These are phyloP conservation scores for Drosophila serrata DNA, from an alignment of 1,140 invertebrate species.

Conservation along the genomic window DNA sequence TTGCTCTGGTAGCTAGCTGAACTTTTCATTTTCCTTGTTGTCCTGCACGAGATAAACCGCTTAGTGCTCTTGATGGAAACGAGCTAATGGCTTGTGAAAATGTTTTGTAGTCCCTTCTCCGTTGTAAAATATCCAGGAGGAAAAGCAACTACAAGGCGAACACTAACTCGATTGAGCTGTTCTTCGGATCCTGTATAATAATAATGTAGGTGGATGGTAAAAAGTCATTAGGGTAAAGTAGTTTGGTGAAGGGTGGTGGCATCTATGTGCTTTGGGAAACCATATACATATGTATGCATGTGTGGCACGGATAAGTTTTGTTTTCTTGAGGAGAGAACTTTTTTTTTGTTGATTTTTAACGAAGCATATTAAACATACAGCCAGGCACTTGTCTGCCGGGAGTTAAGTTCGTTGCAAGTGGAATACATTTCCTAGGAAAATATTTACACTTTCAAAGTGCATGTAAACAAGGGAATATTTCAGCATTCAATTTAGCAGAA, in stretches of 20 bases:
- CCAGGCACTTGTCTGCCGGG: not conserved
- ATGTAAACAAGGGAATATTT: not conserved
- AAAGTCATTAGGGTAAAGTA: slow-evolving; percentile 39
- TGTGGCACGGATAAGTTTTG: slow-evolving; percentile 9
- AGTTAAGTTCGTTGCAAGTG: slow-evolving; percentile 1
- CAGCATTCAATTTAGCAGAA: slow-evolving; percentile 5
- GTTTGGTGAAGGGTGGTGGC: not conserved
- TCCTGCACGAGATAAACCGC: slow-evolving; percentile 65
- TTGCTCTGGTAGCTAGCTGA: slow-evolving; percentile 3
- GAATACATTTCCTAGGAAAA: slow-evolving; percentile 6
- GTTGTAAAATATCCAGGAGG: slow-evolving; percentile 50
- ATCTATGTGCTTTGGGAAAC: slow-evolving; percentile 7
- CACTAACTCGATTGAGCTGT: slow-evolving; percentile 64
- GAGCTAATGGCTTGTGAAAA: slow-evolving; percentile 75
- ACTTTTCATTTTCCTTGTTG: slow-evolving; percentile 1
- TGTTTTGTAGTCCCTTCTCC: slow-evolving; percentile 37
- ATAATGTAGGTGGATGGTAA: slow-evolving; percentile 19
- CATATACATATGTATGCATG: not conserved
- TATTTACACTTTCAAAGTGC: slow-evolving; percentile 13
- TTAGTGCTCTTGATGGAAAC: slow-evolving; percentile 65
- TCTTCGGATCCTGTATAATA: slow-evolving; percentile 25
- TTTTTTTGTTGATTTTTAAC: slow-evolving; percentile 6
- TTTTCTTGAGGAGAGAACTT: not conserved
- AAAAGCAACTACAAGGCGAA: slow-evolving; percentile 4
- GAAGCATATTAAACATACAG: not conserved